phyloP scores from a whole-genome alignment of 2,113 vertebrate genomes.

The Pteronura brasiliensis region DNA sequence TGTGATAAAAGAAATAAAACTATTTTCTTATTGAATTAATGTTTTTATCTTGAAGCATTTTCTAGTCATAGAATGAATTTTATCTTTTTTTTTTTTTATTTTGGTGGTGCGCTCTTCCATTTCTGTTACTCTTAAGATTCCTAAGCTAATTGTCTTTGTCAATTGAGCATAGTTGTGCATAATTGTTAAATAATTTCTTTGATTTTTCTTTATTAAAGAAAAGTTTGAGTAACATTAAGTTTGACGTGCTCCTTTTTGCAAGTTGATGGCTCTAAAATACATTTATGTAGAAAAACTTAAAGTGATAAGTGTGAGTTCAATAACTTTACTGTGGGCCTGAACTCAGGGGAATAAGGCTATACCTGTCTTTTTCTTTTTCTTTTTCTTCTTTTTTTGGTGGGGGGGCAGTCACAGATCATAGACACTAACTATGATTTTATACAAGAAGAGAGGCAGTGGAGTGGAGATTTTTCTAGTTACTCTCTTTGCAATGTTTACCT shows the following conservation, averaged over 20 bases:
- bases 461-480: neutral
- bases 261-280: constrained; percentile 48
- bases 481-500: constrained; percentile 23
- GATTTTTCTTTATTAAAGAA: constrained; percentile 55
- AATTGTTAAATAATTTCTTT: constrained; percentile 53
- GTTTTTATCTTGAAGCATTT: constrained; percentile 57
- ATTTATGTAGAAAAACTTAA: constrained; percentile 16
- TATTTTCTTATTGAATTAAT: constrained; percentile 58
- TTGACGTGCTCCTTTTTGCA: constrained; percentile 51
- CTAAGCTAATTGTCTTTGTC: constrained; percentile 45
- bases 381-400: neutral
- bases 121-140: constrained; percentile 33
- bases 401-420: neutral
- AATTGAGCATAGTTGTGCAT: constrained; percentile 41
- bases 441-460: neutral
- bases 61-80: constrained; percentile 41
- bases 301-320: neutral
- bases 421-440: neutral
- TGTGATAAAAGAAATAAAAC: constrained; percentile 36
- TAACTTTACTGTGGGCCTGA: neutral
- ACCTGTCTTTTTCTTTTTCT: neutral
- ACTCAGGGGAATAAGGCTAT: neutral
- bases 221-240: constrained; percentile 61
- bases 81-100: constrained; percentile 23
- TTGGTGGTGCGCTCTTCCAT: neutral